Conservation (phyloP, 2,888 invertebrate genomes). For the Luperina testacea region DNA sequence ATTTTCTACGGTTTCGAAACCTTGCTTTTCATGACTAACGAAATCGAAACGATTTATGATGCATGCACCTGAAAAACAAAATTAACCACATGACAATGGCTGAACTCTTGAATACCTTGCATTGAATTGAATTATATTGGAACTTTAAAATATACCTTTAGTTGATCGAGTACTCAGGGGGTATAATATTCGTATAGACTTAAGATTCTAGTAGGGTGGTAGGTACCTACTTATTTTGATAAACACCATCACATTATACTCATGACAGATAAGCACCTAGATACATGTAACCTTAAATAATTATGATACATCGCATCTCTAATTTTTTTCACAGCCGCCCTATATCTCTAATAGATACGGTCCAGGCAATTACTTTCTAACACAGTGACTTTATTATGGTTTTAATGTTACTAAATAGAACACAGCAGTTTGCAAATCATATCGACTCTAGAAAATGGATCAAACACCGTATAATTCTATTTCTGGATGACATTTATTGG, state of each 20-base stretch:
- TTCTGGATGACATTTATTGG: slow-evolving; percentile 41
- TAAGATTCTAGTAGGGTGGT: no score
- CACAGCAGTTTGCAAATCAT: slow-evolving; percentile 27
- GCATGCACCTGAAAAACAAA: not conserved
- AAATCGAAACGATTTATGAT: not conserved
- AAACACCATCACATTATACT: not conserved
- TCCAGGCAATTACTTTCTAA: slow-evolving; percentile 26
- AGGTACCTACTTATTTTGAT: not conserved
- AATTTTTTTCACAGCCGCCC: not conserved
- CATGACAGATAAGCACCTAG: not conserved
- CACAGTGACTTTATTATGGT: slow-evolving; percentile 3
- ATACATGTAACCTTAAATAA: not conserved
- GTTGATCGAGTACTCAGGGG: not conserved
- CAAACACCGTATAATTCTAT: slow-evolving; percentile 39
- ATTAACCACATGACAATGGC: not conserved
- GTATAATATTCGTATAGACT: not conserved
- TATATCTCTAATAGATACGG: slow-evolving; percentile 1
- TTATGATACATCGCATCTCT: no score
- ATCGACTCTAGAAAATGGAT: slow-evolving; percentile 24
- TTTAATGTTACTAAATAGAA: slow-evolving; percentile 15
- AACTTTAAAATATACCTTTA: not conserved
- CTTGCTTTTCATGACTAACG: not conserved
- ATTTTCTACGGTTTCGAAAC: not conserved
- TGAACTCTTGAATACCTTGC: not conserved
- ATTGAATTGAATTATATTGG: not conserved